Base-by-base conservation (phyloP, 2,888 invertebrate genomes). In the Apodemia hepburni region DNA sequence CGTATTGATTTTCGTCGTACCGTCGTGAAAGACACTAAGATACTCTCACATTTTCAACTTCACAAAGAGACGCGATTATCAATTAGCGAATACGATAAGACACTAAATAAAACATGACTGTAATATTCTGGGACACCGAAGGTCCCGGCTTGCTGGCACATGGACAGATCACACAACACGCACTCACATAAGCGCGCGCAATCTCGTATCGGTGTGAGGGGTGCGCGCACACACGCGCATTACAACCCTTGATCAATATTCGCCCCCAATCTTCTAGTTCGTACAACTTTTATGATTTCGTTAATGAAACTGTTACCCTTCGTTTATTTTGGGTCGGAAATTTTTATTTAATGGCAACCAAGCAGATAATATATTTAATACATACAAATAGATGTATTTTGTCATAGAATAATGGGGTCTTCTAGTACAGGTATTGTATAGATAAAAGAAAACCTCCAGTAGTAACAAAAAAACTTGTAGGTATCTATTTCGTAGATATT, bases 211-310 rank as follows among this genome's bases (percentile, higher is more conserved):
- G 62, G 69, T 67, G 66, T 61, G 68, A 71, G 74, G 75, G 76
- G 72, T 75, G 71, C 71, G 72, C 75, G 74, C 80, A 80, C 81
- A 81, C 80, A 76, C 75, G 76, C 80, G 77, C 81, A 71, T 65
- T 65, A 64, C 80, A 69, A 79, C 84, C 87, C 84, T 76, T 80
- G 80, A 89, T 89, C 90, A 85, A 89, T 89, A 89, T 83, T 84
- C 81, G 78, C 78, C 76, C 76, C 79, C 79, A 74, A 81, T 78
- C 29, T 76, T 74, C 72, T 64, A 75, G 74, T 76, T 77, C 76
- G 75, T 84, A 80, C 78, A 81, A 84, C 75, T 79, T 82, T 79
- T 76, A 81, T 79, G 73, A 72, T 70, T 73, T 72, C 74, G 66
- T 81, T 75, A 81, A 81, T 81, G 76, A 73, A 78, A 75, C 68